Base-by-base conservation (phyloP, 2,113 vertebrate species). In the Stigmatopora argus region DNA sequence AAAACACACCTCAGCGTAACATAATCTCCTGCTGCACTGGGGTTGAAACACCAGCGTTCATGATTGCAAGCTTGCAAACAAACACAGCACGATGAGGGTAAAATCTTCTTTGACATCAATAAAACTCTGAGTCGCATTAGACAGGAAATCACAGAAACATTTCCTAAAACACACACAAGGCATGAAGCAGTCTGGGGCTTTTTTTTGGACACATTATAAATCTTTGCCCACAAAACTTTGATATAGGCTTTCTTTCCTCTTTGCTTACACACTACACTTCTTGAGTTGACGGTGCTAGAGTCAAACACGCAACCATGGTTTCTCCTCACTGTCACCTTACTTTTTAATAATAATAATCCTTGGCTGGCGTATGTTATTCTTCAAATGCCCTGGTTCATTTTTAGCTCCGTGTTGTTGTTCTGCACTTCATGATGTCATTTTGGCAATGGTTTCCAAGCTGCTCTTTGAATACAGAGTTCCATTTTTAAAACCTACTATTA, bases 401-500 rank as follows among this genome's bases (percentile, higher is more conserved):
- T 79, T 83, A 84, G 76, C 65, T 51, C 1, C 45, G 19, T 62
- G 67, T 66, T 17, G 10, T 81, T 41, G 38, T 41, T 77, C 69
- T 35, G 26, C 49, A 66, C 62, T 58, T 69, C 26, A 73, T 85
- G 78, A 83, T 82, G 76, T 81, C 74, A 84, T 70, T 52, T 55
- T 7, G 0, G 67, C 58, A 7, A 57, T 34, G 59, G 62, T 70
- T 75, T 72, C 69, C 61, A 67, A 44, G 70, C 60, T 47, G 21
- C 66, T 73, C 53, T 68, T 70, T 46, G 19, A 71, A 53, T 72
- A 68, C 72, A 18, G 7, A 3, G 44, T 76, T 70, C 41, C 44
- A 17, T 67, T 60, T 82, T 73, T 80, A 74, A 77, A 86, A 78
- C 64, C 72, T 73, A 68, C 58, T 62, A 80, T 80, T 77, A 77